phyloP scores from a whole-genome alignment of 2,113 vertebrate species.

The Plecturocebus donacophilus region DNA sequence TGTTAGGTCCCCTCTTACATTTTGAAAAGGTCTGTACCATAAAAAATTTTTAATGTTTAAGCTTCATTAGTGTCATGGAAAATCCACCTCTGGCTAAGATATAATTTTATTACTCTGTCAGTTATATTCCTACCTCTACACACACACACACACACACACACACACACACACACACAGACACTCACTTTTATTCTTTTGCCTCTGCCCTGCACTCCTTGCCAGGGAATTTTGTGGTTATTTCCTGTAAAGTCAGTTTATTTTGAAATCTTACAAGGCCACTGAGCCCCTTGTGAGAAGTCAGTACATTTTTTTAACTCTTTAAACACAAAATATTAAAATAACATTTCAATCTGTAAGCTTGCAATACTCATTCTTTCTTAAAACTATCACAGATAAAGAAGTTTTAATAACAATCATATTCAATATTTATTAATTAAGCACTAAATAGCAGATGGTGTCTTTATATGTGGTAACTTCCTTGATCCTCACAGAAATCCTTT shows the following conservation, averaged over 20 bases:
- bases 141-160: not conserved
- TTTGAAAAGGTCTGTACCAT: not conserved
- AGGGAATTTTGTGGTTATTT: not conserved
- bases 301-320: not conserved
- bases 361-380: not conserved
- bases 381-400: not conserved
- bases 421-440: not conserved
- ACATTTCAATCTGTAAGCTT: not conserved
- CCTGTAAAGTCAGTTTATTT: not conserved
- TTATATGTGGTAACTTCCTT: not conserved
- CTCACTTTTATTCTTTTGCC: not conserved
- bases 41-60: not conserved
- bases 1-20: not conserved
- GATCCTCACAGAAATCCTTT: not conserved
- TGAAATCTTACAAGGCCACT: not conserved
- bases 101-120: not conserved
- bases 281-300: not conserved
- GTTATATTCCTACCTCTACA: not conserved
- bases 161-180: not conserved
- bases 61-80: not conserved
- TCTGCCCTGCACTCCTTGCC: rapidly evolving
- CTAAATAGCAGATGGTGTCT: not conserved
- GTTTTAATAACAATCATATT: not conserved
- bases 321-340: not conserved
- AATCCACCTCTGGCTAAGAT: not conserved